A percentile compares a stretch with the other conserved stretches of the same genome.
Evolutionary conservation across 1,140 invertebrate species (phyloP).

Genomic region (Zaprionus davidi): DNA sequence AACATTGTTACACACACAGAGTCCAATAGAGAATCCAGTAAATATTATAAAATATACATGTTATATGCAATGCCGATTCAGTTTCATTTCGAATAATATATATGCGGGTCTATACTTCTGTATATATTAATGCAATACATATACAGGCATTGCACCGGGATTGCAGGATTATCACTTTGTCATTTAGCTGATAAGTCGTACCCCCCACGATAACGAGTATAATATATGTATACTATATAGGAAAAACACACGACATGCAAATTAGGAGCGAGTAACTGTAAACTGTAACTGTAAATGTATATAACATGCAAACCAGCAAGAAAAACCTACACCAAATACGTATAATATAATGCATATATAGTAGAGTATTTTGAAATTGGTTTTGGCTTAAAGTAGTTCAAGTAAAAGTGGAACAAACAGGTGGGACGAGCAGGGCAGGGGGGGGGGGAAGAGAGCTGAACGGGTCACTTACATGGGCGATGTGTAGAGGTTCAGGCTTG

Average conservation of each 20-base stretch:
- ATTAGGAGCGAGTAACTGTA: slow-evolving; percentile 47
- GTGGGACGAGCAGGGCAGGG: slow-evolving; percentile 14
- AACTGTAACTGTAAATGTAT: slow-evolving; percentile 29
- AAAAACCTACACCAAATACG: slow-evolving; percentile 64
- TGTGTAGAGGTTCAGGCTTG: slow-evolving; percentile 58
- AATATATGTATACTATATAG: slow-evolving; percentile 14
- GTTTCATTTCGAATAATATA: background rate
- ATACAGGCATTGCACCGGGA: slow-evolving; percentile 6
- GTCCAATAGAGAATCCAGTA: background rate
- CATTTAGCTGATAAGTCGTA: slow-evolving; percentile 37
- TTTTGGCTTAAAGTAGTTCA: slow-evolving; percentile 39
- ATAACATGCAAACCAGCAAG: slow-evolving; percentile 67
- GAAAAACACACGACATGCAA: slow-evolving; percentile 58
- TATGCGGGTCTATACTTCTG: background rate
- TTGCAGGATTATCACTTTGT: slow-evolving; percentile 39
- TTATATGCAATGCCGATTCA: background rate
- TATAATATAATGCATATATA: slow-evolving; percentile 23
- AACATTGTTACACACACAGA: background rate
- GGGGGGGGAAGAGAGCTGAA: background rate
- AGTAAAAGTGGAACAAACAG: slow-evolving; percentile 41
- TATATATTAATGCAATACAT: background rate
- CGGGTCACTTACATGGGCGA: slow-evolving; percentile 68
- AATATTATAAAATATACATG: background rate
- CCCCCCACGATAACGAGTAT: slow-evolving; percentile 30
- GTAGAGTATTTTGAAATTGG: slow-evolving; percentile 13